phyloP scores from a whole-genome alignment of 1,140 invertebrate genomes.

The Physella acuta region DNA sequence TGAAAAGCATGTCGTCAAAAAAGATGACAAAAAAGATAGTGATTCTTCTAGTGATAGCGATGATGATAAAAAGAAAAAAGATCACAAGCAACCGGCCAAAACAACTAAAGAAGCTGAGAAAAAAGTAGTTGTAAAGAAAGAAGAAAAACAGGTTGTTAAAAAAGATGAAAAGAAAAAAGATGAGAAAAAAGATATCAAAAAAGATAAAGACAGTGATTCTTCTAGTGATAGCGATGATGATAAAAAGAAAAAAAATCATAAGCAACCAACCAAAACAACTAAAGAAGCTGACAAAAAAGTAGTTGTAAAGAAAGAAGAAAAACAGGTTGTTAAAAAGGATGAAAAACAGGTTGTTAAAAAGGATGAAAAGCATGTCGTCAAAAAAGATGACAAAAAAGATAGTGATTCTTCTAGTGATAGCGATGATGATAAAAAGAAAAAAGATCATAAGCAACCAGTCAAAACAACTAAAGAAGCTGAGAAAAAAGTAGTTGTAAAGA shows the following conservation, averaged over 20 bases:
- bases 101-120: not conserved
- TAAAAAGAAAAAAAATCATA: not conserved
- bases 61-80: too few species aligned
- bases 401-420: not conserved
- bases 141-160: not conserved
- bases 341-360: not conserved
- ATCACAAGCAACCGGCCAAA: not conserved
- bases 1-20: too few species aligned
- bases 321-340: not conserved
- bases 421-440: not conserved
- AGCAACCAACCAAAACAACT: not conserved
- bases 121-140: not conserved
- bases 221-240: not conserved
- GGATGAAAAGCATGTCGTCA: not conserved
- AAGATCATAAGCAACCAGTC: not conserved
- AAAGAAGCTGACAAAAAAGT: not conserved
- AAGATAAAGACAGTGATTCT: not conserved
- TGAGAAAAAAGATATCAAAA: slow-evolving; percentile 3
- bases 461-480: not conserved
- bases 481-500: not conserved
- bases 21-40: too few species aligned
- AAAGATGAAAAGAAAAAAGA: slow-evolving; percentile 8
- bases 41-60: slow-evolving; percentile 28
- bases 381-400: not conserved
- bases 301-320: not conserved